Evolutionary conservation across 2,113 vertebrate species (phyloP).

Genomic region (Lepus europaeus): DNA sequence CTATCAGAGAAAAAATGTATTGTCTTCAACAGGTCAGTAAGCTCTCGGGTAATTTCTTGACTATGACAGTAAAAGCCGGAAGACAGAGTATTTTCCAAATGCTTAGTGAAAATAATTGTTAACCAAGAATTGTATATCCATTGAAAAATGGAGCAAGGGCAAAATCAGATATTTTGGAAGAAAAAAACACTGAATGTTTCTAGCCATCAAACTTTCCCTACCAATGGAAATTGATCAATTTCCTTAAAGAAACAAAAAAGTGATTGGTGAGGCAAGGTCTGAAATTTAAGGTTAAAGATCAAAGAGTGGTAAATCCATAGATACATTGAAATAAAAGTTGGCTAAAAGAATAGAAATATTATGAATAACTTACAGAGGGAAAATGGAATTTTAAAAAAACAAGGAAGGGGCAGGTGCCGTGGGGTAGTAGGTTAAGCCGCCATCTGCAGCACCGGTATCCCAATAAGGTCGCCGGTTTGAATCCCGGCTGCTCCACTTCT

Average conservation of each 20-base stretch:
- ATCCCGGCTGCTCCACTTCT: too few species aligned
- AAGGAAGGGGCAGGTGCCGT: neutral
- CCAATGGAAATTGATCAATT: neutral
- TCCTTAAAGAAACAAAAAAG: neutral
- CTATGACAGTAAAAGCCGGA: neutral
- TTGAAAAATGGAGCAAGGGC: neutral
- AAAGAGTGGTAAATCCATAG: neutral
- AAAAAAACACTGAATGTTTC: neutral
- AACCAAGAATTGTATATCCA: neutral
- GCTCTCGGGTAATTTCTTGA: neutral
- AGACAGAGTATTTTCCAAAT: neutral
- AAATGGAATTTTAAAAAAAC: slow-evolving; percentile 5
- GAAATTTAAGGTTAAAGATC: slow-evolving; percentile 1
- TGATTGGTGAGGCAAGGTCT: neutral
- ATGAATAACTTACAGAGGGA: neutral
- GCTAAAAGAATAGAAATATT: neutral
- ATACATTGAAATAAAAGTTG: neutral
- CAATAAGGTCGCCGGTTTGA: too few species aligned
- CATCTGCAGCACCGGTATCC: too few species aligned
- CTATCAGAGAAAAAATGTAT: neutral
- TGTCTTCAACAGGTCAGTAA: neutral
- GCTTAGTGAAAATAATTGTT: neutral
- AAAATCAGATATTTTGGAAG: neutral
- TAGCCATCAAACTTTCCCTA: neutral
- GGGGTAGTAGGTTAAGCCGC: too few species aligned